Evolutionary conservation across 2,113 vertebrate genomes (phyloP).

Genomic region (Takifugu bimaculatus): DNA sequence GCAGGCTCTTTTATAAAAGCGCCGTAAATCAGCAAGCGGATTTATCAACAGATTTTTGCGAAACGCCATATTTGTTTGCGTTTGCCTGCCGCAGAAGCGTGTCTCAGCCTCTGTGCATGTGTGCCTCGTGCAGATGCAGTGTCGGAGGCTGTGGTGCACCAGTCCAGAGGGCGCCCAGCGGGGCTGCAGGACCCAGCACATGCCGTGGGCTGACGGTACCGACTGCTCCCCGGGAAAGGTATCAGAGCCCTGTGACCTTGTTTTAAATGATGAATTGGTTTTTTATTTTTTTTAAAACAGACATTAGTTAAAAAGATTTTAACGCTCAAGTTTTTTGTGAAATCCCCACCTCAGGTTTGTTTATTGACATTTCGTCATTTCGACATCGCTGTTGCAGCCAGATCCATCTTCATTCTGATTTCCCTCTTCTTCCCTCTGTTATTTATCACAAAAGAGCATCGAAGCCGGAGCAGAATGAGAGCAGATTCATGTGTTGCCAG

Average conservation of each 20-base stretch:
- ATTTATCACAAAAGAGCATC: constrained; percentile 57
- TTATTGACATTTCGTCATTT: constrained; percentile 42
- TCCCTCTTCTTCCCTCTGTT: constrained; percentile 40
- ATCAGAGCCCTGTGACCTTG: constrained; percentile 19
- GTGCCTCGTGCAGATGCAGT: constrained; percentile 83
- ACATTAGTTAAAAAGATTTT: constrained; percentile 13
- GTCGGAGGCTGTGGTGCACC: constrained; percentile 93
- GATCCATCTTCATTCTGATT: constrained; percentile 10
- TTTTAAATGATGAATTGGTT: background rate
- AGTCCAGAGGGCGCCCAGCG: constrained; percentile 87
- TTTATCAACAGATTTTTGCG: background rate
- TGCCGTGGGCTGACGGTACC: constrained; percentile 96
- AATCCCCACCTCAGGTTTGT: constrained; percentile 24
- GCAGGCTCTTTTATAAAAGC: constrained; percentile 5
- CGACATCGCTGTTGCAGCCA: constrained; percentile 25
- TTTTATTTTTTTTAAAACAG: background rate
- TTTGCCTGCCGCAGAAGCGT: background rate
- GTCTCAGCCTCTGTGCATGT: background rate
- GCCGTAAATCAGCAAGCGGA: background rate
- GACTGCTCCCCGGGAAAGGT: constrained; percentile 94
- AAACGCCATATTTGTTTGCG: background rate
- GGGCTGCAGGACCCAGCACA: constrained; percentile 95
- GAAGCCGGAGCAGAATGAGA: constrained; percentile 19
- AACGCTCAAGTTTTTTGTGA: constrained; percentile 31
- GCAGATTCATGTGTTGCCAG: constrained; percentile 49